These are phyloP conservation scores for Epinotia brunnichana DNA, from an alignment of 2,888 invertebrate genomes.

Conservation along the genomic window DNA sequence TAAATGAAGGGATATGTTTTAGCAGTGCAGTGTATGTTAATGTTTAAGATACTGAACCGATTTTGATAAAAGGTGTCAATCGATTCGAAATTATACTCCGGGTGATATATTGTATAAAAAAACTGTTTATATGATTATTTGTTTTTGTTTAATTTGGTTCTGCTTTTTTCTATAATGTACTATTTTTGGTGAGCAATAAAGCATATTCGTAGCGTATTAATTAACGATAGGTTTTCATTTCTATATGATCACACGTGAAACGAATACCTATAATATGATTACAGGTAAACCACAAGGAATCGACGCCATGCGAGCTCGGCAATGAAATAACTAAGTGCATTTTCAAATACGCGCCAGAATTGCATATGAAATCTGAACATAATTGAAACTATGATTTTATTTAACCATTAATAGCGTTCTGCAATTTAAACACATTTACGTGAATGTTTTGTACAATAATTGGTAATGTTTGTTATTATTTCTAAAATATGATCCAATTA, in stretches of 20 bases:
- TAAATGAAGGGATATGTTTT: no score
- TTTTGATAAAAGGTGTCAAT: no score
- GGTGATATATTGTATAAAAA: no score
- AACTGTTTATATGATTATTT: no score
- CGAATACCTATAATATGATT: constrained; percentile 41
- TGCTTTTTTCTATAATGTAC: no score
- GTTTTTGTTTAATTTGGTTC: no score
- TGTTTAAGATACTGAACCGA: no score
- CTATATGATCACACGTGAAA: background rate
- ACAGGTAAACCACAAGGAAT: constrained; percentile 67
- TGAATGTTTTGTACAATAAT: background rate
- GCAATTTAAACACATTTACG: background rate
- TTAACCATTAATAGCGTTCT: background rate
- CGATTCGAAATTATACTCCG: no score
- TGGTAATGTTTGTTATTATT: background rate
- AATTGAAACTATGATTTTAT: background rate
- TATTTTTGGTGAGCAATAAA: no score
- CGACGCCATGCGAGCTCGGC: constrained; percentile 67
- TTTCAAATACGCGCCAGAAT: constrained; percentile 77
- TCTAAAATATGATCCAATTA: background rate
- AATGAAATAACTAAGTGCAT: constrained; percentile 74
- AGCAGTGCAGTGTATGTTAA: no score
- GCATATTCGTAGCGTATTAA: no score
- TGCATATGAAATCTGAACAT: constrained; percentile 66
- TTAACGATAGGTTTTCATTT: no score